Conservation (phyloP, 2,113 vertebrate genomes). For the Tenrec ecaudatus region DNA sequence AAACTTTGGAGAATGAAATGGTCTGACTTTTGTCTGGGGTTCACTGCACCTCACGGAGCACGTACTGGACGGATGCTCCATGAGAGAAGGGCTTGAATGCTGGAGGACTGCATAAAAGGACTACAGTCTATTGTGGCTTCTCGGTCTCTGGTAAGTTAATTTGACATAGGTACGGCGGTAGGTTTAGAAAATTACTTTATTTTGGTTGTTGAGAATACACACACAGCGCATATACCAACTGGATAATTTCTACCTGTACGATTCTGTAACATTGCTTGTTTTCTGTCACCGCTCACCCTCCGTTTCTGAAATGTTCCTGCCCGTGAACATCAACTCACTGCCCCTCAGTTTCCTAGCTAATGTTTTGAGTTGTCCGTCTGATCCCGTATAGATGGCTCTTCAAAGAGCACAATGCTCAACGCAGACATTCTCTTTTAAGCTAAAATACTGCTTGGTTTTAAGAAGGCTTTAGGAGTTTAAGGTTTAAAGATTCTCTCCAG, state of each 20-base stretch:
- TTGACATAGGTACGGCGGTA: not conserved
- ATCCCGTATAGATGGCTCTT: not conserved
- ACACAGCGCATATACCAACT: not conserved
- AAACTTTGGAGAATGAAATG: slow-evolving; percentile 47
- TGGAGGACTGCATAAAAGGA: not conserved
- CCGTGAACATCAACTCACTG: not conserved
- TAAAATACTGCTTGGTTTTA: not conserved
- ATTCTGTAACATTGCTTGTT: not conserved
- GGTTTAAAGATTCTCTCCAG: not conserved
- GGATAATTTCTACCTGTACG: not conserved
- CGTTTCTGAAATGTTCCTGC: not conserved
- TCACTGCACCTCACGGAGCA: not conserved
- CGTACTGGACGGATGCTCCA: not conserved
- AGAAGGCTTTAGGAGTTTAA: not conserved
- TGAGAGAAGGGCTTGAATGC: no score
- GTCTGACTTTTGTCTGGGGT: not conserved
- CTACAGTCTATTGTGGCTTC: no score
- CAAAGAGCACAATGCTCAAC: not conserved
- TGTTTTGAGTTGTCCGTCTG: not conserved
- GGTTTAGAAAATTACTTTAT: not conserved
- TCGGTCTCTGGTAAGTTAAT: not conserved
- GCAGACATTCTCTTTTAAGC: not conserved
- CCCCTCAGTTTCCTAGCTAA: not conserved
- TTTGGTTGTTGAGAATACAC: no score
- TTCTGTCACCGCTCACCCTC: not conserved